Evolutionary conservation across 2,797 vertebrate genomes (phyloP).

Genomic region (Eutrigla gurnardus): DNA sequence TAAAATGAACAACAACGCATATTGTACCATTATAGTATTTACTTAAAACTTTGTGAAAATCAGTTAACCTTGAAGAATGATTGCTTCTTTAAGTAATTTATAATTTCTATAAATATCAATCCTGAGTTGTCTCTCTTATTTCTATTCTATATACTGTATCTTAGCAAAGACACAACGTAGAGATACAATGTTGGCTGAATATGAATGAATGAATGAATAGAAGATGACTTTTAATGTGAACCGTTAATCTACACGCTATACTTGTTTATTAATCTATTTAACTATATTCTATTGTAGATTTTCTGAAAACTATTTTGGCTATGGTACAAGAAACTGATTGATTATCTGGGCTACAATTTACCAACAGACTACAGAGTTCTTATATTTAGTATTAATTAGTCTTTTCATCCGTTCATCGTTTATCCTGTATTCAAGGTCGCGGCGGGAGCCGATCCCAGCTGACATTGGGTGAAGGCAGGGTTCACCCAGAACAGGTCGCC

Average conservation of each 20-base stretch:
- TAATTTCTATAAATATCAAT: conserved; percentile 12
- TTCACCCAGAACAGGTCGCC: no score
- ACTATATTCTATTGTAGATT: conserved; percentile 1
- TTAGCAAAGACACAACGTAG: conserved; percentile 4
- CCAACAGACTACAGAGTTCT: conserved; percentile 6
- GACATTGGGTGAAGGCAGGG: no score
- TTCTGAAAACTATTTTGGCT: neutral
- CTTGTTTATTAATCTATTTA: conserved; percentile 2
- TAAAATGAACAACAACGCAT: neutral
- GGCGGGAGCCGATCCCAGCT: no score
- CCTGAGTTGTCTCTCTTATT: conserved; percentile 17
- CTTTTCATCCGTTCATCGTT: no score
- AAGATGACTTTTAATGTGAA: neutral
- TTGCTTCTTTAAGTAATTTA: conserved; percentile 8
- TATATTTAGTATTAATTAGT: conserved; percentile 10
- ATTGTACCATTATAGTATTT: neutral
- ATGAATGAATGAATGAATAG: conserved; percentile 15
- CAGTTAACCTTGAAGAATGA: neutral
- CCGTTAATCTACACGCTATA: neutral
- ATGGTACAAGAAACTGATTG: conserved; percentile 1
- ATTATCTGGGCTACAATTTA: conserved; percentile 10
- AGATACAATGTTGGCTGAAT: conserved; percentile 12
- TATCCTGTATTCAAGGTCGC: no score
- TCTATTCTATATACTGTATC: neutral
- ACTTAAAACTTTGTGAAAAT: neutral